Percentiles rank a stretch among this genome's conserved stretches.
Evolutionary conservation across 2,797 vertebrate genomes (phyloP).

Genomic region (Cossypha heuglini): DNA sequence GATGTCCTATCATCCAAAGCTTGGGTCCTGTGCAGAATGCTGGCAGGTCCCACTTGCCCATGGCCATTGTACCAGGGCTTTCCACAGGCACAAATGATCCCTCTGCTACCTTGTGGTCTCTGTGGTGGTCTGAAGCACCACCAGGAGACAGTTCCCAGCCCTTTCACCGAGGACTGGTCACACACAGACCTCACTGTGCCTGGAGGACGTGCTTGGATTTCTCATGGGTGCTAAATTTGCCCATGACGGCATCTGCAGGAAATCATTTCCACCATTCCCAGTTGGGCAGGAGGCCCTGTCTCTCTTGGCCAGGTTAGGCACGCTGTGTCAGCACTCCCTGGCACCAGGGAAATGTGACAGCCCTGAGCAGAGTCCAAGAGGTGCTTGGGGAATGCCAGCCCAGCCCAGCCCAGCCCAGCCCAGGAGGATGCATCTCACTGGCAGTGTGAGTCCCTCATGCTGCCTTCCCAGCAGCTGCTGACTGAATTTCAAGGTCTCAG

Average conservation of each 20-base stretch:
- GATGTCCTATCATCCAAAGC: background rate
- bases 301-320: conserved; percentile 29
- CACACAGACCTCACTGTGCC: background rate
- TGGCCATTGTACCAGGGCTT: background rate
- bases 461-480: background rate
- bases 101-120: background rate
- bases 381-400: background rate
- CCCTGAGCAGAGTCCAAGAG: background rate
- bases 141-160: background rate
- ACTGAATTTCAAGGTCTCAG: background rate
- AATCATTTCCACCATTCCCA: conserved; percentile 29
- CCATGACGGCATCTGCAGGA: conserved; percentile 29
- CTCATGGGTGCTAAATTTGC: conserved; percentile 47
- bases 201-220: conserved; percentile 14
- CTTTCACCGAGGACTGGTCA: fast-evolving
- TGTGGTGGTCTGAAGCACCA: background rate
- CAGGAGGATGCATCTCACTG: fast-evolving
- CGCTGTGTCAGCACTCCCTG: background rate
- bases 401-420: background rate
- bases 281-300: background rate
- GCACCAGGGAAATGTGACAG: conserved; percentile 7
- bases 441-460: fast-evolving
- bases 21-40: background rate
- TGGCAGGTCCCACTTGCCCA: background rate
- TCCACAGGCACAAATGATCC: background rate